Evolutionary conservation across 2,797 vertebrate genomes (phyloP).

Genomic region (Falco berigora): DNA sequence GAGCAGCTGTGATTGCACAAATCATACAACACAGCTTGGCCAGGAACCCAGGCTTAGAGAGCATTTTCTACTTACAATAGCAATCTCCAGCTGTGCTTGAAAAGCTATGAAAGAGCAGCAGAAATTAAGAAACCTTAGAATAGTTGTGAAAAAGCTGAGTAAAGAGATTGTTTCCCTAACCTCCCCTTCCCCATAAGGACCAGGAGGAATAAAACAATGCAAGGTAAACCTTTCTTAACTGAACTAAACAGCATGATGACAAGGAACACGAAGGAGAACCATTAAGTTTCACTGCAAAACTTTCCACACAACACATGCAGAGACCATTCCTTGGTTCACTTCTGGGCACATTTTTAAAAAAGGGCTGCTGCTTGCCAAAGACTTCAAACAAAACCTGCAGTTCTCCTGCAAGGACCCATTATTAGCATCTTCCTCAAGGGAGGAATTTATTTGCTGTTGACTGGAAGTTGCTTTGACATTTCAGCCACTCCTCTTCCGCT

Average conservation of each 20-base stretch:
- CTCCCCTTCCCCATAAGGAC: neutral
- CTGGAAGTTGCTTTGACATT: slow-evolving; percentile 3
- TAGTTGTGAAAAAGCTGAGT: neutral
- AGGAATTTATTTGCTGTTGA: neutral
- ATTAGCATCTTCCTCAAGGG: slow-evolving; percentile 4
- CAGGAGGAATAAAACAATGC: neutral
- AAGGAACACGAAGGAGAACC: neutral
- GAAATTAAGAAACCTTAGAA: neutral
- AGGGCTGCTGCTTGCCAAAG: neutral
- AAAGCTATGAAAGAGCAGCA: neutral
- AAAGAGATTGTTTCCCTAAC: neutral
- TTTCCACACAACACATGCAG: neutral
- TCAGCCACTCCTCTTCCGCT: neutral
- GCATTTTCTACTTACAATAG: slow-evolving; percentile 13
- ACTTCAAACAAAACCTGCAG: neutral
- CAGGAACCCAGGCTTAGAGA: neutral
- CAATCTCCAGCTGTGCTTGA: neutral
- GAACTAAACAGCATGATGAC: neutral
- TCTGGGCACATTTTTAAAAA: neutral
- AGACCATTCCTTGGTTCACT: neutral
- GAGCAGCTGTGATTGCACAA: neutral
- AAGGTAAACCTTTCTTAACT: neutral
- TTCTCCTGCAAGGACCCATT: neutral
- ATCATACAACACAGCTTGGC: neutral
- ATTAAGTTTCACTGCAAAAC: neutral